These are phyloP conservation scores for Eupsittula cactorum DNA, from an alignment of 2,113 vertebrate genomes.

Conservation along the genomic window DNA sequence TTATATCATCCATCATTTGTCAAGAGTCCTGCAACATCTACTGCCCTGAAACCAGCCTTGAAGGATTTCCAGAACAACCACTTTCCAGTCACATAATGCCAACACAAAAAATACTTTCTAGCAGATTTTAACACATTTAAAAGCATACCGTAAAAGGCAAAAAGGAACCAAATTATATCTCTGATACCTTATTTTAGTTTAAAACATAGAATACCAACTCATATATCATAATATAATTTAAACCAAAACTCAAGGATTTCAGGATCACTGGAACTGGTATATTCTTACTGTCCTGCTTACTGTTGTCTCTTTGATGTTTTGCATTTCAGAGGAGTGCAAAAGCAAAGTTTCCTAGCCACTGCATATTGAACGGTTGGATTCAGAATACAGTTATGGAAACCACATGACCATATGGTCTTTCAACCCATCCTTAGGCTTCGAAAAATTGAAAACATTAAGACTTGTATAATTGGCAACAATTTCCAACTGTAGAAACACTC, in stretches of 20 bases:
- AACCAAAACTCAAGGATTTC: background rate
- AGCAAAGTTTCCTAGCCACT: background rate
- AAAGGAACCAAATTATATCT: background rate
- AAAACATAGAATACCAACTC: background rate
- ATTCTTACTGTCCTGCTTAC: background rate
- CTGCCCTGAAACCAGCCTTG: background rate
- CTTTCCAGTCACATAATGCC: background rate
- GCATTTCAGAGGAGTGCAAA: background rate
- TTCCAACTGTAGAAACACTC: background rate
- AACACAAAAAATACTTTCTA: background rate
- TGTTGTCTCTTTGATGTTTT: background rate
- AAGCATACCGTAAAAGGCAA: background rate
- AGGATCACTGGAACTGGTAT: background rate
- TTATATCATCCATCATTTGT: conserved; percentile 22
- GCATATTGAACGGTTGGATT: background rate
- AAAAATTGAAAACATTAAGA: background rate
- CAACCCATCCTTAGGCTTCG: background rate
- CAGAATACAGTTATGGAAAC: background rate
- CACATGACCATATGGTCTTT: background rate
- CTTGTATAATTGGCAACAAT: background rate
- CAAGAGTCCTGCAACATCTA: background rate
- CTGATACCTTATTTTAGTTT: background rate
- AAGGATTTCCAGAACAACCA: conserved; percentile 22
- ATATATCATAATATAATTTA: background rate
- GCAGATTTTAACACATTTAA: background rate